Percentiles rank a stretch among this genome's conserved stretches.
phyloP scores from a whole-genome alignment of 2,113 vertebrate species.

The Athene noctua region DNA sequence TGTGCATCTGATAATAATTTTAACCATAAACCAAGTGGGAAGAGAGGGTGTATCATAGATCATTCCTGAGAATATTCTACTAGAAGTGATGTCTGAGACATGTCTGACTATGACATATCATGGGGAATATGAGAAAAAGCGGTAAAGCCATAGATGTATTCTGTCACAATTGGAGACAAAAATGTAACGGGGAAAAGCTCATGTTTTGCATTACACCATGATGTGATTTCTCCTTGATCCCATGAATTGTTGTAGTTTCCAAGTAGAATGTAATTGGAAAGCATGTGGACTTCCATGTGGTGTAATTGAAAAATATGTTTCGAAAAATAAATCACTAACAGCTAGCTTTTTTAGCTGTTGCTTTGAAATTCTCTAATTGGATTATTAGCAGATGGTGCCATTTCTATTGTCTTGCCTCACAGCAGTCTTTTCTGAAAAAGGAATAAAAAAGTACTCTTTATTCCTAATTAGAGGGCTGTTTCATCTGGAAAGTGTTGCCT shows the following conservation, averaged over 20 bases:
- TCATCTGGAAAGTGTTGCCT: constrained; percentile 42
- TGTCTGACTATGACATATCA: neutral
- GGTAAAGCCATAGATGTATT: neutral
- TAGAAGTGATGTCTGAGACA: neutral
- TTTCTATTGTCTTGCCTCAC: constrained; percentile 64
- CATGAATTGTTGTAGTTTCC: constrained; percentile 22
- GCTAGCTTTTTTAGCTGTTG: constrained; percentile 13
- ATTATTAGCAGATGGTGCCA: constrained; percentile 71
- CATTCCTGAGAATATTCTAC: neutral
- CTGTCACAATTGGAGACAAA: neutral
- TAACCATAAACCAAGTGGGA: neutral
- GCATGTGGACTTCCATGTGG: constrained; percentile 43
- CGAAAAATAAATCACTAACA: constrained; percentile 49
- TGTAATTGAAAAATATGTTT: constrained; percentile 52
- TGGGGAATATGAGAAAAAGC: neutral
- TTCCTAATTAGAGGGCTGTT: constrained; percentile 40
- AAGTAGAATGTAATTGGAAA: constrained; percentile 28
- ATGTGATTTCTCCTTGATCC: constrained; percentile 18
- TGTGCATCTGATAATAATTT: neutral
- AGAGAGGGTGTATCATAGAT: neutral
- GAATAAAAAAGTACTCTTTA: constrained; percentile 4
- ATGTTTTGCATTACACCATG: neutral
- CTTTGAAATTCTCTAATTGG: constrained; percentile 69
- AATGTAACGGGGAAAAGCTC: neutral
- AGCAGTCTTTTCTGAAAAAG: constrained; percentile 23